Evolutionary conservation across 1,140 invertebrate species (phyloP), one percentile per base, ranked within the genome.

Genomic region (Eurosta solidaginis): DNA sequence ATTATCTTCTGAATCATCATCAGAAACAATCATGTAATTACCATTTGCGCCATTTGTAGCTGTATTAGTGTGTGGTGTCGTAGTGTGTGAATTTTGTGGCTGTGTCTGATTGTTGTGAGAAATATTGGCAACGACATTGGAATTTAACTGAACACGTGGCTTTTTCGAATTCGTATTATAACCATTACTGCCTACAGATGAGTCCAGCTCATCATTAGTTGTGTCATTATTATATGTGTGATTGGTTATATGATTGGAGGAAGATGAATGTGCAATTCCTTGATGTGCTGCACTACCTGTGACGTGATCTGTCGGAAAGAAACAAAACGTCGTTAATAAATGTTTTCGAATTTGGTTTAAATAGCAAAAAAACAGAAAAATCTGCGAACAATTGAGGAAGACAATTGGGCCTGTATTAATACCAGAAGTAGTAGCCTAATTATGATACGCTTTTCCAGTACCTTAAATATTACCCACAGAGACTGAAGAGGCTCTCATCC

Each of bases 1-100:
- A 49, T 85, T 85, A 50, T 85, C 84, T 54, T 86, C 85, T 2
- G 85, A 86, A 52, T 86, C 85, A 22, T 85, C 84, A 54, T 86
- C 85, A 20, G 82, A 83, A 36, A 86, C 85, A 29, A 83, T 81
- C 4, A 63, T 79, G 68, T 82, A 86, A 25, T 85, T 80, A 14
- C 47, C 54, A 74, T 59, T 77, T 12, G 63, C 40, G 3, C 47
- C 29, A 59, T 79, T 79, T 14, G 45, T 47, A 5, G 33, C 45
- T 1, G 59, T 27, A 47, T 76, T 44, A n/a, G n/a, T n/a, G n/a
- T n/a, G n/a, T n/a, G 17, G 45, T 3, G 20, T 33, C 36, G 5
- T 40, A 14, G n/a, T 74, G 45, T 74, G n/a, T n/a, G n/a, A n/a
- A n/a, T 74, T 33, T 42, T 59, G n/a, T 17, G 59, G 52, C 27